Conservation (phyloP, 1,140 invertebrate species). For the Helicoverpa zea region DNA sequence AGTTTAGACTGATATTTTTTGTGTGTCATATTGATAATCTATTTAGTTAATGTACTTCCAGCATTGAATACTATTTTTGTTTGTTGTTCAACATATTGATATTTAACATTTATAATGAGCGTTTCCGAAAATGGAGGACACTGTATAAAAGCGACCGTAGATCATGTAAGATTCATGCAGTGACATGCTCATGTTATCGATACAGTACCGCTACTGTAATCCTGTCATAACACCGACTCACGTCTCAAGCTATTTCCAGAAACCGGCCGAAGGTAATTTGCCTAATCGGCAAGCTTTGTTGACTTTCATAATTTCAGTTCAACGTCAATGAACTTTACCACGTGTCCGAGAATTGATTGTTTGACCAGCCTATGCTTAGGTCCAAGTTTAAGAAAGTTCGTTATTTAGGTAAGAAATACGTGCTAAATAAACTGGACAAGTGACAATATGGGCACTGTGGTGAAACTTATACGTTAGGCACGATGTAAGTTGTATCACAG, state of each 20-base stretch:
- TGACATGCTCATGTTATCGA: slow-evolving; percentile 10
- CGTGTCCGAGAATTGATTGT: neutral
- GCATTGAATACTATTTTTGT: no score
- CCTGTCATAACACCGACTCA: slow-evolving; percentile 3
- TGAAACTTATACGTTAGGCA: slow-evolving; percentile 46
- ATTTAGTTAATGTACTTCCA: no score
- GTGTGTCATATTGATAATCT: no score
- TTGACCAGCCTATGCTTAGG: neutral
- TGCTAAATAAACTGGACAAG: slow-evolving; percentile 52
- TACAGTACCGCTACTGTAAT: neutral
- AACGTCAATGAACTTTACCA: slow-evolving; percentile 18
- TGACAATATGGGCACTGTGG: slow-evolving; percentile 41
- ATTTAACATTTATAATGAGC: slow-evolving; percentile 4
- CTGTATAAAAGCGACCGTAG: neutral
- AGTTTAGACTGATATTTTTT: no score
- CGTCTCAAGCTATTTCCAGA: neutral
- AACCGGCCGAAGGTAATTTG: slow-evolving; percentile 23
- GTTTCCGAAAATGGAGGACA: neutral
- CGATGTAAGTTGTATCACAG: slow-evolving; percentile 9
- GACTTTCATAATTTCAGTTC: slow-evolving; percentile 23
- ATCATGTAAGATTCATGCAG: slow-evolving; percentile 12
- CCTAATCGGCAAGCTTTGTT: slow-evolving; percentile 13
- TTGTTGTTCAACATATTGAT: neutral
- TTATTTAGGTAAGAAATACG: slow-evolving; percentile 29
- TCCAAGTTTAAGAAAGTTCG: slow-evolving; percentile 41